Conservation (phyloP, 2,113 vertebrate species). For the Laticauda laticaudata region DNA sequence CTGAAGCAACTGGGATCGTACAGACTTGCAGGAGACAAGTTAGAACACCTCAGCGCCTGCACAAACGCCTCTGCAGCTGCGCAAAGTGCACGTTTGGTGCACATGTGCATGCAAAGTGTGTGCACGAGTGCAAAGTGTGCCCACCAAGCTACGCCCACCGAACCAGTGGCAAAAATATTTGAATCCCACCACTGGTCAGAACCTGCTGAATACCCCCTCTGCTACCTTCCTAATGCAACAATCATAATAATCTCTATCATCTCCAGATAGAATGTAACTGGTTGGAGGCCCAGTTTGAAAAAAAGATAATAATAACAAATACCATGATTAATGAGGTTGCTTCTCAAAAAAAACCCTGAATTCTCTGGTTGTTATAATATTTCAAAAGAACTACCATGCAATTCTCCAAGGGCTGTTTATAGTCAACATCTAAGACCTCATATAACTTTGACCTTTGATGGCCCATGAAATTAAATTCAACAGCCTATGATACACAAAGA, state of each 20-base stretch:
- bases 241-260: not conserved
- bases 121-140: too few species aligned
- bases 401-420: not conserved
- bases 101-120: too few species aligned
- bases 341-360: not conserved
- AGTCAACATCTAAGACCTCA: not conserved
- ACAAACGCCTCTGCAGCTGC: too few species aligned
- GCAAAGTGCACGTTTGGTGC: too few species aligned
- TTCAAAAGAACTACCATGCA: not conserved
- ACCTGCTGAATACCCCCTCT: too few species aligned
- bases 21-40: too few species aligned
- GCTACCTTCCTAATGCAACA: not conserved
- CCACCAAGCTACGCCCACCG: too few species aligned
- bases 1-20: too few species aligned
- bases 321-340: not conserved
- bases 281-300: not conserved
- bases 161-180: too few species aligned
- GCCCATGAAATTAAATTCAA: not conserved
- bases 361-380: not conserved
- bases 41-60: too few species aligned
- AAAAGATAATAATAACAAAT: not conserved
- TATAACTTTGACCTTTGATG: not conserved
- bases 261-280: not conserved
- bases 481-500: not conserved
- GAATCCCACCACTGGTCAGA: too few species aligned